These are phyloP conservation scores for Colinus virginianus DNA, from an alignment of 2,113 vertebrate genomes.

Conservation along the genomic window DNA sequence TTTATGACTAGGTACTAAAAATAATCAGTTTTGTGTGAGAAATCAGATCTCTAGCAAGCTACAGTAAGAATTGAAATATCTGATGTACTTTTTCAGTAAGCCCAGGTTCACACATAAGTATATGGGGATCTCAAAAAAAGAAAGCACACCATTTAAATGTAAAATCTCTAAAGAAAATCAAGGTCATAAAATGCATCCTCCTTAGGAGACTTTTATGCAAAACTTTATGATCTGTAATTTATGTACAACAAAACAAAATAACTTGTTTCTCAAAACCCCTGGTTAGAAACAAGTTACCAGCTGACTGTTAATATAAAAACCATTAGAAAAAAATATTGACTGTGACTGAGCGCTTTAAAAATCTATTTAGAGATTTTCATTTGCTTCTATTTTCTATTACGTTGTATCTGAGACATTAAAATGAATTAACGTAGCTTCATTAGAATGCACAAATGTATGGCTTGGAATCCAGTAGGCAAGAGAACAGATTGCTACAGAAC, in stretches of 20 bases:
- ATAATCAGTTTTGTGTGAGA: neutral
- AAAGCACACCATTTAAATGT: neutral
- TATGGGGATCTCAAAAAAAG: neutral
- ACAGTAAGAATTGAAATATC: neutral
- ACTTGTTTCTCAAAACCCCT: neutral
- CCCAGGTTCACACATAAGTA: accelerated
- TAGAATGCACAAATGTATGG: slow-evolving; percentile 26
- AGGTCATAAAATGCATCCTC: neutral
- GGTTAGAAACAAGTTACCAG: neutral
- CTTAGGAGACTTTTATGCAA: neutral
- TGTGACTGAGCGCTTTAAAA: neutral
- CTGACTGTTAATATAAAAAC: neutral
- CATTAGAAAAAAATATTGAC: neutral
- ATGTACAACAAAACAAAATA: neutral
- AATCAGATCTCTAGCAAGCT: neutral
- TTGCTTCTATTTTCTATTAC: neutral
- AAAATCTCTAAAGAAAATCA: neutral
- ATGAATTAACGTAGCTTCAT: neutral
- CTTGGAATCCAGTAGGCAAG: slow-evolving; percentile 42
- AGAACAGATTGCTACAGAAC: slow-evolving; percentile 71
- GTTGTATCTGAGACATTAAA: neutral
- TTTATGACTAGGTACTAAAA: neutral
- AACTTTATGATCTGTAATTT: slow-evolving; percentile 2
- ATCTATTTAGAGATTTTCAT: neutral
- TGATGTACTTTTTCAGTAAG: neutral